Conservation (phyloP, 1,140 invertebrate species). For the Phymastichus coffea region DNA sequence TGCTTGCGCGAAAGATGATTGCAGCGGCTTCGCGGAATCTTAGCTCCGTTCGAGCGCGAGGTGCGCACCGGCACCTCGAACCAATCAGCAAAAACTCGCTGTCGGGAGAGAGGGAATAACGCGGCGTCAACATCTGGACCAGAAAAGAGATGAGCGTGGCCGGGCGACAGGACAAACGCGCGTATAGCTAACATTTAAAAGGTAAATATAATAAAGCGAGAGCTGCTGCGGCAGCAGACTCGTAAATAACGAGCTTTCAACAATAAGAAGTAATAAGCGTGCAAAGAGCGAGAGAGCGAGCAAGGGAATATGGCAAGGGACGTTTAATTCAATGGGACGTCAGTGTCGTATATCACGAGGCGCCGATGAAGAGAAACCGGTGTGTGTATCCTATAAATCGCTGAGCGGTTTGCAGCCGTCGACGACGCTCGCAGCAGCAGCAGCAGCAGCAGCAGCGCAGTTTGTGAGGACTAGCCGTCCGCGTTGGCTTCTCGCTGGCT, state of each 20-base stretch:
- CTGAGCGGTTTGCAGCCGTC: not conserved
- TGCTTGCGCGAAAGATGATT: no score
- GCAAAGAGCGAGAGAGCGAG: slow-evolving; percentile 13
- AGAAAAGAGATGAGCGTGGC: no score
- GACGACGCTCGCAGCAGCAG: not conserved
- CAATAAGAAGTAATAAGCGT: slow-evolving; percentile 29
- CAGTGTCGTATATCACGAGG: slow-evolving; percentile 26
- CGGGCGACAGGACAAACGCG: no score
- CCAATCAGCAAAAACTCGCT: no score
- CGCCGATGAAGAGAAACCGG: slow-evolving; percentile 24
- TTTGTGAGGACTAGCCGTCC: not conserved
- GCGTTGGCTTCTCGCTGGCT: no score
- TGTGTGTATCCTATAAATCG: slow-evolving; percentile 21
- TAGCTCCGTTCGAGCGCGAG: no score
- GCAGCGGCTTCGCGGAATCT: no score
- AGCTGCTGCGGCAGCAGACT: not conserved
- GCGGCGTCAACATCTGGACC: no score
- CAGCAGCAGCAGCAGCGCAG: not conserved
- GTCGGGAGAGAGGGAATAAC: no score
- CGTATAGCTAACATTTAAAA: no score
- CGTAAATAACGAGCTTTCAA: slow-evolving; percentile 27
- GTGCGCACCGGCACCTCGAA: no score
- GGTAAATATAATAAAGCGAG: not conserved
- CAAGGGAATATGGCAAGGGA: not conserved
- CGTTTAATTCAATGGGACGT: slow-evolving; percentile 25